Evolutionary conservation across 2,797 vertebrate species (phyloP).

Genomic region (Melanotaenia pygmaea): DNA sequence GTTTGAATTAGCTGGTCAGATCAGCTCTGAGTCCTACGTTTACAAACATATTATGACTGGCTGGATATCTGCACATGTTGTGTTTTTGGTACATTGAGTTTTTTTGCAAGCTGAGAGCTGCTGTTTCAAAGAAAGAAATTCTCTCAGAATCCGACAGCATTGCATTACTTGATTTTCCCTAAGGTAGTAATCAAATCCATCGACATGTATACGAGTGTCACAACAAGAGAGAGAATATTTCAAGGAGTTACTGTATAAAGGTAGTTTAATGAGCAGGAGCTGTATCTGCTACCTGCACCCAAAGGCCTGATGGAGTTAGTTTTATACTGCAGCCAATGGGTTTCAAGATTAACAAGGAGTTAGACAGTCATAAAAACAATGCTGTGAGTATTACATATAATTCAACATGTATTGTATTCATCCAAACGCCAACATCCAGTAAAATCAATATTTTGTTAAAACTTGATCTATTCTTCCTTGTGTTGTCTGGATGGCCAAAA

Average conservation of each 20-base stretch:
- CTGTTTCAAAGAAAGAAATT: not conserved
- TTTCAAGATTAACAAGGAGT: not conserved
- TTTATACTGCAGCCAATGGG: not conserved
- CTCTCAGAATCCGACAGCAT: not conserved
- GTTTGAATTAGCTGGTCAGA: not conserved
- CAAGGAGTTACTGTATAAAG: not conserved
- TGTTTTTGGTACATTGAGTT: not conserved
- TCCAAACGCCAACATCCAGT: not conserved
- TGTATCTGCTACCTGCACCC: not conserved
- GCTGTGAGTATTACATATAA: not conserved
- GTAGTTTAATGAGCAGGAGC: not conserved
- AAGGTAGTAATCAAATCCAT: not conserved
- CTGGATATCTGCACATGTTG: not conserved
- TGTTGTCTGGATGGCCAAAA: conserved; percentile 38
- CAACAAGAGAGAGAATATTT: not conserved
- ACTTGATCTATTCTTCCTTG: conserved; percentile 36
- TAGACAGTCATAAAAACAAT: not conserved
- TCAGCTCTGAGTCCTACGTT: not conserved
- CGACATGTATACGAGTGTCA: not conserved
- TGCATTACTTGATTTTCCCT: not conserved
- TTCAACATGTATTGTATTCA: not conserved
- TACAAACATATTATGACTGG: not conserved
- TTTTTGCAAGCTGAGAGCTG: not conserved
- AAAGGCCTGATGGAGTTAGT: too few relatives aligned
- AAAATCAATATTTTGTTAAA: not conserved